Base-by-base conservation (phyloP, 2,113 vertebrate species). In the Labrus mixtus region DNA sequence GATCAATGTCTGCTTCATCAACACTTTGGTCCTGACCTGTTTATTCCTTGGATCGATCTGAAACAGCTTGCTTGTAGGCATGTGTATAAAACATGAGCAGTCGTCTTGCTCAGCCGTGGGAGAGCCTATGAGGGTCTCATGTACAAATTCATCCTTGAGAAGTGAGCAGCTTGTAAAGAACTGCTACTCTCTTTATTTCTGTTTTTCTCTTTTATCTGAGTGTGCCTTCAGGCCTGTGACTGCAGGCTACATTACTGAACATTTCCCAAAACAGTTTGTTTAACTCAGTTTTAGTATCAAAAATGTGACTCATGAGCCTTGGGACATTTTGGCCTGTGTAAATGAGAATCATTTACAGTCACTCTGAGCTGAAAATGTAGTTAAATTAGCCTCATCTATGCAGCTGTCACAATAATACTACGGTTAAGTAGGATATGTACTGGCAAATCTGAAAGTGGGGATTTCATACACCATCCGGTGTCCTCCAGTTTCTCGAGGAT, bases 1-100 rank as follows among this genome's bases (percentile, higher is more conserved):
- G 83, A 91, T 92, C 89, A 86, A 90, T 91, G 86, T 88, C 89
- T 81, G 85, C 86, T 88, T 90, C 89, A 90, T 91, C 89, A 84
- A 87, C 29, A 39, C 86, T 86, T 84, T 68, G 83, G 81, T 82
- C 79, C 83, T 76, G 89, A 92, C 89, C 89, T 87, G 88, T 91
- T 92, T 91, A 89, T 84, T 89, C 79, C 61, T 82, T 10, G 0
- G 20, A 87, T 90, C 48, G 84, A 92, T 90, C 50, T 19, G 50
- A 56, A 60, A 67, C 48, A 76, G 69, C 87, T 63, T 60, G 76
- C 83, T 85, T 84, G 45, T 25, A 25, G 87, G 78, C 80, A 46
- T 85, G 58, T 86, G 79, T 73, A 76, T 89, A 79, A 90, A 69
- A 73, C 54, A 80, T 84, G 22, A 3, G 1, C 20, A 23, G 54